Evolutionary conservation across 2,888 invertebrate genomes (phyloP).

Genomic region (Nudaria mundana): DNA sequence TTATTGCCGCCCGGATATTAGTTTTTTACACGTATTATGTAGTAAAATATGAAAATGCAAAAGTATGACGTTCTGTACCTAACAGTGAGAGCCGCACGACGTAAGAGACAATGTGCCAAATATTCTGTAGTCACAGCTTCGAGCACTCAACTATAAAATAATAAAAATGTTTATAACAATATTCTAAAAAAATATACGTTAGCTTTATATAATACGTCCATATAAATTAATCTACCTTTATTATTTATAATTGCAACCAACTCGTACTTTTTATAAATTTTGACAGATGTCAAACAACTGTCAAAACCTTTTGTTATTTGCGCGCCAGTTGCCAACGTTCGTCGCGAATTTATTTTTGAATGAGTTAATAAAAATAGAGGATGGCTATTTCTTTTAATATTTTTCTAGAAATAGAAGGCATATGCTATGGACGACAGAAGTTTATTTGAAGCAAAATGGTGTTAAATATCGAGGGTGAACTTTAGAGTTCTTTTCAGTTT

Average conservation of each 20-base stretch:
- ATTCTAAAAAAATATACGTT: constrained; percentile 8
- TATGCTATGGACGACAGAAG: too few species aligned
- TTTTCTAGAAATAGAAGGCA: too few species aligned
- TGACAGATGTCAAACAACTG: constrained; percentile 2
- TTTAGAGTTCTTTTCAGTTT: too few species aligned
- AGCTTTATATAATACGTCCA: constrained; percentile 17
- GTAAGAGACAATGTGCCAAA: constrained; percentile 67
- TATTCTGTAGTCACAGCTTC: constrained; percentile 66
- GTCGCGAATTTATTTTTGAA: too few species aligned
- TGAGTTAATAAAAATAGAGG: too few species aligned
- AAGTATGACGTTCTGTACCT: constrained; percentile 7
- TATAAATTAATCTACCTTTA: constrained; percentile 1
- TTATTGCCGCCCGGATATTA: constrained; percentile 10
- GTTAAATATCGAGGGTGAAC: constrained; percentile 14
- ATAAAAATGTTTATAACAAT: too few species aligned
- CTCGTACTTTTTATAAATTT: neutral
- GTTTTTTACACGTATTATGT: constrained; percentile 2
- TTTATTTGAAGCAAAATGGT: constrained; percentile 14
- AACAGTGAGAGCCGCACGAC: constrained; percentile 39
- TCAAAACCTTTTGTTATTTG: too few species aligned
- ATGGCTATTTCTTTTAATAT: too few species aligned
- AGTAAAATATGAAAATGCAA: neutral
- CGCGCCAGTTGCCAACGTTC: too few species aligned
- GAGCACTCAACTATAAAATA: constrained; percentile 30
- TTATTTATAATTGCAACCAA: neutral